phyloP scores from a whole-genome alignment of 2,888 invertebrate genomes.

The Morpho deidamia region DNA sequence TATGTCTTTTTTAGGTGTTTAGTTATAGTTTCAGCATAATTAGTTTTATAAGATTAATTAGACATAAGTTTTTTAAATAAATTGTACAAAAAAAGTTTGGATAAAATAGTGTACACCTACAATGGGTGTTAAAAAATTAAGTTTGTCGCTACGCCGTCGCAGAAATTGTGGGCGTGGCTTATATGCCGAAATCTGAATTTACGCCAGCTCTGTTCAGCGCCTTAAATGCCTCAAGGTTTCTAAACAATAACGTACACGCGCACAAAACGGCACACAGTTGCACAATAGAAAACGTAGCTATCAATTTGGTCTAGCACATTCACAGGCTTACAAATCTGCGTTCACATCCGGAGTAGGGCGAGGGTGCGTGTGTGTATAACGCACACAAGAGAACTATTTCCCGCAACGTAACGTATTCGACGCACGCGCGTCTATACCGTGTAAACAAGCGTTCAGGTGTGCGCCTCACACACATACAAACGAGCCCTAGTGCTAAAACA shows the following conservation, averaged over 20 bases:
- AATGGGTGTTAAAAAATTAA: too few species aligned
- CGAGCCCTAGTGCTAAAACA: slow-evolving; percentile 42
- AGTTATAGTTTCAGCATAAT: too few species aligned
- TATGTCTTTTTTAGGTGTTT: too few species aligned
- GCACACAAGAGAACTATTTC: slow-evolving; percentile 47
- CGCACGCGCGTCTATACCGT: slow-evolving; percentile 31
- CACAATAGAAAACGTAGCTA: slow-evolving; percentile 60
- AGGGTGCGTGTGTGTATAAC: slow-evolving; percentile 41
- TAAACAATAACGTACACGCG: slow-evolving; percentile 40
- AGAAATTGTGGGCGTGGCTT: too few species aligned
- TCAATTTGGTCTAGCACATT: slow-evolving; percentile 69
- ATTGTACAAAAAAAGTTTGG: too few species aligned
- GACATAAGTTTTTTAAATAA: too few species aligned
- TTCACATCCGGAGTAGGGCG: slow-evolving; percentile 73
- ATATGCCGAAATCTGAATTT: too few species aligned
- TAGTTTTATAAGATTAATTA: too few species aligned
- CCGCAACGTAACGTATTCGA: slow-evolving; percentile 35
- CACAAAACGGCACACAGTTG: slow-evolving; percentile 36
- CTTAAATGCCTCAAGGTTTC: slow-evolving; percentile 51
- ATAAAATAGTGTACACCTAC: too few species aligned
- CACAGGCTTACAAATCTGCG: slow-evolving; percentile 67
- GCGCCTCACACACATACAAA: slow-evolving; percentile 29
- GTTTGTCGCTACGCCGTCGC: too few species aligned
- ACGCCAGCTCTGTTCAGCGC: too few species aligned
- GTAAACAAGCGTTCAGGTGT: background rate